These are phyloP conservation scores for Harpagifer antarcticus DNA, from an alignment of 2,797 vertebrate genomes.

Conservation along the genomic window DNA sequence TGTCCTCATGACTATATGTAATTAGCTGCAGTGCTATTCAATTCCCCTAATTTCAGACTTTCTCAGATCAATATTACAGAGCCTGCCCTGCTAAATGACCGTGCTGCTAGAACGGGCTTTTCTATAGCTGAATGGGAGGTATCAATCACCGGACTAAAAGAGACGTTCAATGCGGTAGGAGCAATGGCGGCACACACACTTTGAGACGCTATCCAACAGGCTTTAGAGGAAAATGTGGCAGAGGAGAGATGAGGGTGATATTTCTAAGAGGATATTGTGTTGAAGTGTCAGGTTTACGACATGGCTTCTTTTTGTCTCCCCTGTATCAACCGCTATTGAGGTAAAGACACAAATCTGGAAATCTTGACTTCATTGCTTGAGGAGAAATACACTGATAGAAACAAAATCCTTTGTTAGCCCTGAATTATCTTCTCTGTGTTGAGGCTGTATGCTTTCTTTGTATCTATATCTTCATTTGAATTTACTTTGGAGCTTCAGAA, in stretches of 20 bases:
- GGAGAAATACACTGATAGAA: neutral
- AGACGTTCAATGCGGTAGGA: conserved; percentile 47
- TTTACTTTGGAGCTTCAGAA: neutral
- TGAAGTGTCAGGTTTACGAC: conserved; percentile 42
- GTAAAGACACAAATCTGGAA: conserved; percentile 36
- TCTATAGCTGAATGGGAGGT: conserved; percentile 59
- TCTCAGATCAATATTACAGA: conserved; percentile 73
- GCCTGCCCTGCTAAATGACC: conserved; percentile 62
- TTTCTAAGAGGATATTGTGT: conserved; percentile 38
- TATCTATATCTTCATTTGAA: neutral
- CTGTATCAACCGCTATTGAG: conserved; percentile 16
- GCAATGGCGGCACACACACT: conserved; percentile 43
- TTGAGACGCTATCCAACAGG: conserved; percentile 10
- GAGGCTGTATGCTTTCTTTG: neutral
- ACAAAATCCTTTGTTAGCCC: conserved; percentile 6
- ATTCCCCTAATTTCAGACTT: conserved; percentile 72
- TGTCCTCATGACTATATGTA: conserved; percentile 70
- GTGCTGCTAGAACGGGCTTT: conserved; percentile 44
- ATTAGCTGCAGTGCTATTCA: conserved; percentile 74
- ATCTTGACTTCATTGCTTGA: conserved; percentile 9
- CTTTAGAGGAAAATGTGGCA: conserved; percentile 11
- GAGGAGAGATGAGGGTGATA: conserved; percentile 7
- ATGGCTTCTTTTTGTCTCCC: neutral
- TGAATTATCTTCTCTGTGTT: neutral
- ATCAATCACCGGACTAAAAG: conserved; percentile 69